These are phyloP conservation scores for Anableps anableps DNA, from an alignment of 2,797 vertebrate species.

Conservation along the genomic window DNA sequence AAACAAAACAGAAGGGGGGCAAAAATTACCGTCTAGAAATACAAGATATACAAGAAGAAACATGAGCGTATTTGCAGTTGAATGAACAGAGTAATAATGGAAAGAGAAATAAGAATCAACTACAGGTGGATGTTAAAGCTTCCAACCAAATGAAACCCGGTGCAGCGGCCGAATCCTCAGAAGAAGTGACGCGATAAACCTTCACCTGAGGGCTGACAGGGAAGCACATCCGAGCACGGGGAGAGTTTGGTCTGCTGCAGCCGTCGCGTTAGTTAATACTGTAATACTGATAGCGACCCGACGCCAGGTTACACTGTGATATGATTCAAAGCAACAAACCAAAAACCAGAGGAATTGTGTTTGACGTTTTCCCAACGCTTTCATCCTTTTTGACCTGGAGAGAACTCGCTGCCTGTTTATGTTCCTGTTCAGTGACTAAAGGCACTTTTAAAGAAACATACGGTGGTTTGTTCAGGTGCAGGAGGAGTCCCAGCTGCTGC, in stretches of 20 bases:
- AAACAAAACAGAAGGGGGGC: conserved; percentile 75
- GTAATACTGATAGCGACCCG: conserved; percentile 83
- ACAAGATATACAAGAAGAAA: conserved; percentile 90
- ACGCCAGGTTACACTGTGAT: conserved; percentile 65
- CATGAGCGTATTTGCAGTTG: conserved; percentile 85
- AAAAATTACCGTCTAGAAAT: conserved; percentile 94
- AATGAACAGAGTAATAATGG: conserved; percentile 80
- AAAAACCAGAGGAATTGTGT: conserved; percentile 39
- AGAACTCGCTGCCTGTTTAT: conserved; percentile 67
- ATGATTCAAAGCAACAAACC: conserved; percentile 84
- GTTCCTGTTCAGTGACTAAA: conserved; percentile 96
- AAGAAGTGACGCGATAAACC: conserved; percentile 21
- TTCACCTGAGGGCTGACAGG: conserved; percentile 6
- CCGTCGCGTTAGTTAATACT: conserved; percentile 72
- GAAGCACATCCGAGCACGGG: not conserved
- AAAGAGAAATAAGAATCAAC: conserved; percentile 56
- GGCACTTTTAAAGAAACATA: conserved; percentile 93
- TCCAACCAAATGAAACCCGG: conserved; percentile 85
- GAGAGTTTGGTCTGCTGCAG: conserved; percentile 44
- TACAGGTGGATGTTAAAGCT: conserved; percentile 91
- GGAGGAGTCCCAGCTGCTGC: conserved; percentile 1
- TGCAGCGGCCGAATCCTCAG: conserved; percentile 35
- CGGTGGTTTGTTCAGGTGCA: conserved; percentile 60
- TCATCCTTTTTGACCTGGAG: conserved; percentile 39
- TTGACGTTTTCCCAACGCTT: conserved; percentile 41